Evolutionary conservation across 2,797 vertebrate genomes (phyloP).

Genomic region (Cossypha heuglini): DNA sequence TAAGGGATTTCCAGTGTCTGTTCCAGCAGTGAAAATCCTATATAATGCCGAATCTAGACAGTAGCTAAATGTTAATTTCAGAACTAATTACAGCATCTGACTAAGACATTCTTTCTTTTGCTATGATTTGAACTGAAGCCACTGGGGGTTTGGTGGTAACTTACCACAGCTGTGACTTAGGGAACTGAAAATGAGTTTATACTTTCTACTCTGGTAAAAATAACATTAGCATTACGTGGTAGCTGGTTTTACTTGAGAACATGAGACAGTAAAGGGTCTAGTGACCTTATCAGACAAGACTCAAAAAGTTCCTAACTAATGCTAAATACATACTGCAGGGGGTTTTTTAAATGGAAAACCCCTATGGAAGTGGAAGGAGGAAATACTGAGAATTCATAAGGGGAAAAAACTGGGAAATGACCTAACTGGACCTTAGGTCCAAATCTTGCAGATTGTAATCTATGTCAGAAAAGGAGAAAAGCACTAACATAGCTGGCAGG

Average conservation of each 20-base stretch:
- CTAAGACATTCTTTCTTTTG: neutral
- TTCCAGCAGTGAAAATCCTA: neutral
- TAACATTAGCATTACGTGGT: neutral
- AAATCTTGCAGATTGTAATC: constrained; percentile 15
- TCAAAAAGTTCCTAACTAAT: neutral
- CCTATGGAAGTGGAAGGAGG: neutral
- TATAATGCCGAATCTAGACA: neutral
- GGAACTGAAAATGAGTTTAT: constrained; percentile 6
- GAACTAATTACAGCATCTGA: neutral
- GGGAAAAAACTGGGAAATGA: constrained; percentile 20
- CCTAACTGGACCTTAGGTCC: constrained; percentile 26
- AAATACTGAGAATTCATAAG: neutral
- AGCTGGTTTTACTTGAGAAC: neutral
- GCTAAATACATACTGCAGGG: neutral
- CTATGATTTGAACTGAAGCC: neutral
- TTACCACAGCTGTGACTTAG: neutral
- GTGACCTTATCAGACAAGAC: neutral
- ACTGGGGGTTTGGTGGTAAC: neutral
- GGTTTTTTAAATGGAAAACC: neutral
- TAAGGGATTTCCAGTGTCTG: neutral
- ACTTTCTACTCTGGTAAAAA: neutral
- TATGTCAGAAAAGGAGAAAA: neutral
- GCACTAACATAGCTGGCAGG: constrained; percentile 5
- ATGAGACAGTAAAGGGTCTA: neutral
- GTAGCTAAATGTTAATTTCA: neutral